phyloP scores from a whole-genome alignment of 2,888 invertebrate species.

The Cataglyphis livida region DNA sequence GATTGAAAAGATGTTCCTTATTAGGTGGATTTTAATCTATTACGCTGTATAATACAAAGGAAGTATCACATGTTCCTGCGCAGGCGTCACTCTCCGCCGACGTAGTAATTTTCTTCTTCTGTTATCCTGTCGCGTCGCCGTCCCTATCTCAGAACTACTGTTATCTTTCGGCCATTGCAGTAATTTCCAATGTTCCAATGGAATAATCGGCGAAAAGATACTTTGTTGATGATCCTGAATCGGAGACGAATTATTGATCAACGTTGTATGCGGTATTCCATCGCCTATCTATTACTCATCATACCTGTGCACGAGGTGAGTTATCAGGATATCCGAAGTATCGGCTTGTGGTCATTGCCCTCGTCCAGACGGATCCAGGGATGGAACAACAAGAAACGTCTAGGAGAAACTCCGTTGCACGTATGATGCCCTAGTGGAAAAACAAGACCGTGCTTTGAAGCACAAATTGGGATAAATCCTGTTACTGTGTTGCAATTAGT shows the following conservation, averaged over 20 bases:
- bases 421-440: constrained; percentile 80
- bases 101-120: constrained; percentile 2
- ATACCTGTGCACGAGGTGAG: constrained; percentile 43
- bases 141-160: constrained; percentile 2
- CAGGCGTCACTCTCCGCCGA: not conserved
- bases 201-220: not conserved
- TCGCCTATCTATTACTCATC: constrained; percentile 20
- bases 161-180: constrained; percentile 8
- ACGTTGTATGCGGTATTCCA: not conserved
- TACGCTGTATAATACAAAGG: not conserved
- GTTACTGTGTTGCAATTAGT: constrained; percentile 69
- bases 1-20: not conserved
- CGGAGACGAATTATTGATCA: constrained; percentile 26
- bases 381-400: constrained; percentile 60
- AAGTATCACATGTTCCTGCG: constrained; percentile 12
- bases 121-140: constrained; percentile 23
- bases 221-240: not conserved
- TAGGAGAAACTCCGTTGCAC: constrained; percentile 57
- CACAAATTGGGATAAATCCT: constrained; percentile 82
- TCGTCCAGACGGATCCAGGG: constrained; percentile 21
- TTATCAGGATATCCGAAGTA: constrained; percentile 37
- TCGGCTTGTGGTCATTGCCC: constrained; percentile 35
- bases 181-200: constrained; percentile 1
- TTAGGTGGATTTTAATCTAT: not conserved
- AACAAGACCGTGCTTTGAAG: constrained; percentile 83